Evolutionary conservation across 2,888 invertebrate species (phyloP), one percentile per base, ranked within the genome.

Genomic region (Spodoptera littoralis): DNA sequence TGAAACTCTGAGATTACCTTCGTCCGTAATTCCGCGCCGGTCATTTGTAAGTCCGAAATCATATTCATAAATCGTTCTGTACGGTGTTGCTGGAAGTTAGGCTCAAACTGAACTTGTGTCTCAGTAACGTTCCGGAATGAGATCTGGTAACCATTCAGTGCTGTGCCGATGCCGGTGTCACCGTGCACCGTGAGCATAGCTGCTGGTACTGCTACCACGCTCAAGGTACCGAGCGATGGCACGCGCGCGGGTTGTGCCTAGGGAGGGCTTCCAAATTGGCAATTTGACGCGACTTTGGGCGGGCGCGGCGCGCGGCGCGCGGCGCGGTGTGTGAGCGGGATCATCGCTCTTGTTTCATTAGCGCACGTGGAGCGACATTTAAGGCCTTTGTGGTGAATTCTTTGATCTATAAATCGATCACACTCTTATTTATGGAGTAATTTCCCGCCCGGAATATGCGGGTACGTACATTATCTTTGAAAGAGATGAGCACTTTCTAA

Each of bases 381-480:
- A 5, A 54, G 65, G 36, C 43, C 75, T 77, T 75, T 75, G 77
- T 77, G 60, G 24, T 13, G 43, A 30, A 60, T 50, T 69, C 77
- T 69, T 74, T 75, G 77, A 75, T 77, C 60, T 58, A 64, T 53
- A 68, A 57, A 74, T 60, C 58, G 73, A 73, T 69, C 70, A 46
- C 51, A 41, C 57, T 60, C 27, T 52, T 36, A 76, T 53, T 49
- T 57, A 36, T 69, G 24, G 48, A 13, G 45, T 60, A 49, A 61
- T 60, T 62, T 48, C 42, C 49, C 45, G 24, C 24, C 45, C 18
- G 18, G 30, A 47, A 60, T 48, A 41, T 59, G 41, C 13, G 43
- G 50, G 43, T 8, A 42, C 11, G 3, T 8, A 44, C 12, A 5
- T 27, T 58, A 30, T 43, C 18, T 18, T 18, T 42, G n/a, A 22